Base-by-base conservation (phyloP, 2,888 invertebrate species). In the Nipponacmea schrenckii region DNA sequence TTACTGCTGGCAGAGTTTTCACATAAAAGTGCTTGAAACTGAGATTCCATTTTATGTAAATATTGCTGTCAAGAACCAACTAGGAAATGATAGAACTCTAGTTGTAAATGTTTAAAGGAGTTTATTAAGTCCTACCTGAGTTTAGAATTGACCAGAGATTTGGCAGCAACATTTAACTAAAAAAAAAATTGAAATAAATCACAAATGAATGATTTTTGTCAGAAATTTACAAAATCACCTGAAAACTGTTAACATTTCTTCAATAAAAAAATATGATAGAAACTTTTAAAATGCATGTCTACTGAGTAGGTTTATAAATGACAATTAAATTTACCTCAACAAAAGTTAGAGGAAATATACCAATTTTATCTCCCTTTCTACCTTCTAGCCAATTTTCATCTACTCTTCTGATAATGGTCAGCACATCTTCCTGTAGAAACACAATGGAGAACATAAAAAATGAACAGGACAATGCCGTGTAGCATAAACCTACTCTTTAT, bases 351-450 rank as follows among this genome's bases (percentile, higher is more conserved):
- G 97, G 97, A 90, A 97, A 97, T 79, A 97, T 97, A 71, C 97
- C 97, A 80, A 95, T 95, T 76, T 94, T 92, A 48, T 88, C 88
- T 39, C 95, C 96, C 79, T 94, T 93, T 81, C 95, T 92, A 2
- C 97, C 97, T 89, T 97, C 97, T 90, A 94, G 96, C 97, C 97
- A 97, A 90, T 97, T 97, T 79, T 95, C 94, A 89, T 97, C 97
- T n/a, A 97, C 96, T 79, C 94, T 92, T 81, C 96, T 91, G 5
- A 95, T 95, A 72, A 97, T 90, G 27, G 94, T 93, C 0, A 97
- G 94, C 70, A 95, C 90, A 89, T 97, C 97, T 31, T 96, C 92
- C 92, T 87, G 72, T 65, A 84, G 77, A 39, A 56, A 65, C 26
- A 71, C 3, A 20, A 10, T n/a, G 15, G 26, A 5, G 31, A 31